Evolutionary conservation across 2,113 vertebrate species (phyloP).

Genomic region (Phocoena phocoena): DNA sequence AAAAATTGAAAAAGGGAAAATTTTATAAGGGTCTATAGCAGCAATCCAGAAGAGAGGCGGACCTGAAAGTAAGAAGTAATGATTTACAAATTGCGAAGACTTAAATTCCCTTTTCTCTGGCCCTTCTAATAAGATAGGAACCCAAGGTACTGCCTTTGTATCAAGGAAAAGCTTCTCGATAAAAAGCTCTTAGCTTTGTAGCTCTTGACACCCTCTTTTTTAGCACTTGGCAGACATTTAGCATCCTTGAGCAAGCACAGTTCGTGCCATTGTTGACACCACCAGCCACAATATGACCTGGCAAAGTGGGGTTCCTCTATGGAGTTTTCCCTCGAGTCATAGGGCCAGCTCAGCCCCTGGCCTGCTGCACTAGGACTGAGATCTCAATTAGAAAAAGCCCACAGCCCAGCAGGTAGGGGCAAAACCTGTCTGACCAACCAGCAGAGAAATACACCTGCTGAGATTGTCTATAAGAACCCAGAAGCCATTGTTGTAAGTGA

Average conservation of each 20-base stretch:
- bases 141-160: background rate
- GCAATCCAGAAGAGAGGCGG: background rate
- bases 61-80: conserved; percentile 9
- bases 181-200: background rate
- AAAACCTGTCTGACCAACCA: background rate
- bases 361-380: background rate
- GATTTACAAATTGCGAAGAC: background rate
- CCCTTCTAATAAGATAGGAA: background rate
- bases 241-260: background rate
- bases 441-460: background rate
- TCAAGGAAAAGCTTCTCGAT: background rate
- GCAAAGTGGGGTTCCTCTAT: background rate
- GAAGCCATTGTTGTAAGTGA: background rate
- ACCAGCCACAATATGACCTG: background rate
- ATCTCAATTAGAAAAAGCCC: conserved; percentile 1
- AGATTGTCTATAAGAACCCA: background rate
- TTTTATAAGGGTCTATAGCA: background rate
- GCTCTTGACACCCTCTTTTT: background rate
- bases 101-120: background rate
- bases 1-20: background rate
- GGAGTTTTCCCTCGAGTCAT: background rate
- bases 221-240: background rate
- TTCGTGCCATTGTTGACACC: background rate
- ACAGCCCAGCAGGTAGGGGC: background rate
- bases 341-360: background rate